A percentile compares a stretch with the other conserved stretches of the same genome.
phyloP scores from a whole-genome alignment of 2,797 vertebrate species.

The Syngnathus acus region DNA sequence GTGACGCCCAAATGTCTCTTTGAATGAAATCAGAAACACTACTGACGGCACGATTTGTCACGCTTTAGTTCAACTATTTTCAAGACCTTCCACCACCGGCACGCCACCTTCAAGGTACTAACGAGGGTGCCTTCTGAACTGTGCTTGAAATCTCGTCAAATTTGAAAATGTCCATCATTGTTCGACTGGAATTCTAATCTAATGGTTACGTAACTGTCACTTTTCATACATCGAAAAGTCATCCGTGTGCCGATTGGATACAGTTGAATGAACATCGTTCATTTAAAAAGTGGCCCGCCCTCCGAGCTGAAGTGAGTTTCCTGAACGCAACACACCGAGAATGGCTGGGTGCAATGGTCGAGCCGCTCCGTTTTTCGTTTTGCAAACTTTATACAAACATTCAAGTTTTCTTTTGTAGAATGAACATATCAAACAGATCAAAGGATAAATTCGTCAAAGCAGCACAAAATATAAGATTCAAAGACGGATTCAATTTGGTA shows the following conservation, averaged over 20 bases:
- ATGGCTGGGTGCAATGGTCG: slow-evolving; percentile 5
- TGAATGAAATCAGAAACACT: background rate
- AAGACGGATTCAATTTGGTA: too few relatives aligned
- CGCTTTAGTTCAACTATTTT: background rate
- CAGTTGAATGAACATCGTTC: background rate
- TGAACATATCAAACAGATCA: too few relatives aligned
- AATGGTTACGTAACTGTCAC: background rate
- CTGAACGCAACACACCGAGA: background rate
- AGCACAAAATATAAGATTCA: too few relatives aligned
- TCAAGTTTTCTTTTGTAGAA: too few relatives aligned
- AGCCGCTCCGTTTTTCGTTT: background rate
- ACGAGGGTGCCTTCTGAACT: background rate
- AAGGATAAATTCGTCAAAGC: too few relatives aligned
- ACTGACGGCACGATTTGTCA: background rate
- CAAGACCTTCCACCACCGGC: background rate
- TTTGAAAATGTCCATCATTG: background rate
- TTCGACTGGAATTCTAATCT: background rate
- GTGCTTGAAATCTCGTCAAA: background rate
- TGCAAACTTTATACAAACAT: too few relatives aligned
- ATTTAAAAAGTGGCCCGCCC: background rate
- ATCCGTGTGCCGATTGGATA: background rate
- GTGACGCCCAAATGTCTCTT: background rate
- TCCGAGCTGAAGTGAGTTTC: background rate
- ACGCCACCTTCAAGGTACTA: background rate
- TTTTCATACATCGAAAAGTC: background rate